Conservation (phyloP, 2,888 invertebrate genomes). For the Polydrusus pterygomalis region DNA sequence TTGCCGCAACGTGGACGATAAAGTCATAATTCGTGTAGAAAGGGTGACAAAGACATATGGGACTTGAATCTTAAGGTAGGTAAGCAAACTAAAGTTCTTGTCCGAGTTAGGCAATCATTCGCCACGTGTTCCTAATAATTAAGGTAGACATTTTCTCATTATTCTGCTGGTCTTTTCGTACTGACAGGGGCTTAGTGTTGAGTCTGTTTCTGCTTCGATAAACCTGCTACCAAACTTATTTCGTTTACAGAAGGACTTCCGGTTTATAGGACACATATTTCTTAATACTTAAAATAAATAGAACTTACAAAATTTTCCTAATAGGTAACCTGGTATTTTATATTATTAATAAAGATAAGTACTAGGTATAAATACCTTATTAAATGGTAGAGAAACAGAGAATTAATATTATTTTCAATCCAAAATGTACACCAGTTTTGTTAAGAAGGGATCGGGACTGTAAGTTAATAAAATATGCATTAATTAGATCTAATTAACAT, state of each 20-base stretch:
- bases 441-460: neutral
- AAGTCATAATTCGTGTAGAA: slow-evolving; percentile 52
- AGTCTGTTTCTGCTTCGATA: slow-evolving; percentile 43
- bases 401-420: too few relatives aligned
- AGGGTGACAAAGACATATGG: slow-evolving; percentile 79
- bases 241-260: neutral
- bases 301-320: too few relatives aligned
- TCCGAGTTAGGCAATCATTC: slow-evolving; percentile 60
- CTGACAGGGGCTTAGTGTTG: slow-evolving; percentile 58
- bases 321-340: too few relatives aligned
- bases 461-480: slow-evolving; percentile 12
- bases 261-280: neutral
- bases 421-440: too few relatives aligned
- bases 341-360: too few relatives aligned
- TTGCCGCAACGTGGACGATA: slow-evolving; percentile 43
- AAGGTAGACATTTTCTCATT: slow-evolving; percentile 67
- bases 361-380: too few relatives aligned
- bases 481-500: slow-evolving; percentile 11
- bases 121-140: slow-evolving; percentile 67
- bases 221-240: slow-evolving; percentile 15
- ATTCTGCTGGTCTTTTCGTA: slow-evolving; percentile 65
- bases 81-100: slow-evolving; percentile 58
- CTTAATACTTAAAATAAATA: neutral
- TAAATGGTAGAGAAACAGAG: too few relatives aligned
- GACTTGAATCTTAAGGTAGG: slow-evolving; percentile 80